Base-by-base conservation (phyloP, 2,888 invertebrate species). In the Rhagophthalmus giganteus region DNA sequence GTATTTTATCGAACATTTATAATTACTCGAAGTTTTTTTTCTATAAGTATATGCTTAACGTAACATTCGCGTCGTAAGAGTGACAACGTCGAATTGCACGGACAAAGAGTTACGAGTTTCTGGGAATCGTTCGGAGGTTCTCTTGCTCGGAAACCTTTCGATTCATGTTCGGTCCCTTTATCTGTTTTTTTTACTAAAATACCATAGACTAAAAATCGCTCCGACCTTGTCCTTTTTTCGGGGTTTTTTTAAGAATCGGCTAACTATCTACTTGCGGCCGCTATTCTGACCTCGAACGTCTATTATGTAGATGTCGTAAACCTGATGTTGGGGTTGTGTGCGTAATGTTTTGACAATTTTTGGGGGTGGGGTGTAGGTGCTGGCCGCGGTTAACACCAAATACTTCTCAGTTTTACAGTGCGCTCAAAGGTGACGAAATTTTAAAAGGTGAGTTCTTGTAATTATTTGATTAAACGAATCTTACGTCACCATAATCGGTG, bases 241-340 rank as follows among this genome's bases (percentile, higher is more conserved):
- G 44, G 56, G n/a, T n/a, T 41, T 45, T 42, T 50, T 44, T 46
- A 44, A 44, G 34, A 47, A 56, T 49, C 39, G 44, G 28, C 35
- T 49, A 37, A 44, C 45, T 62, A 61, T 63, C 65, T 59, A 58
- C 58, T 61, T 64, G 67, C 63, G 69, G 68, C 67, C 67, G 34
- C 51, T 44, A 14, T 26, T 54, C 47, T 56, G 66, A 68, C 69
- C 68, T 65, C 64, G 58, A 66, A 63, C 49, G 62, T 61, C 62
- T 57, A 60, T 67, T 57, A 58, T n/a, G n/a, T 60, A 59, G 58
- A 64, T 59, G 62, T 58, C 65, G 62, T 62, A 63, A 65, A 62
- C 59, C 63, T 58, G 60, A 64, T 63, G 64, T 69, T 67, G 65
- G 68, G 69, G 72, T 71, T 70, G 69, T 66, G 55, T 62, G 65